A percentile compares a stretch with the other conserved stretches of the same genome.
Conservation (phyloP, 2,113 vertebrate genomes). For the Calyptomena viridis region DNA sequence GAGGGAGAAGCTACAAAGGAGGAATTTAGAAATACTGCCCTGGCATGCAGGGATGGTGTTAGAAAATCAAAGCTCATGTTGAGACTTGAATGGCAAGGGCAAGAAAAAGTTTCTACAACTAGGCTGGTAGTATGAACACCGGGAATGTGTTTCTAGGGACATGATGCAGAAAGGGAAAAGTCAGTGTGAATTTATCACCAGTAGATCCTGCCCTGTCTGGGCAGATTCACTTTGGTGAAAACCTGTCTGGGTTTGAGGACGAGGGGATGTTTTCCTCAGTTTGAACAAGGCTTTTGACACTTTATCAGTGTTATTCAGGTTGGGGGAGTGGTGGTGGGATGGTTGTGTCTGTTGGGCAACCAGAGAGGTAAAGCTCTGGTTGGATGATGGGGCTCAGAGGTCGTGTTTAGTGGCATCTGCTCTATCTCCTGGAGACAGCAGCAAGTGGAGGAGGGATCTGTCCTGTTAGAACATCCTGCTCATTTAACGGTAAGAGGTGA, state of each 20-base stretch:
- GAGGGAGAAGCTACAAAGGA: not conserved
- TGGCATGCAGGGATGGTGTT: not conserved
- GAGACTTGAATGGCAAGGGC: not conserved
- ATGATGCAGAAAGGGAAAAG: not conserved
- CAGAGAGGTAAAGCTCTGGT: not conserved
- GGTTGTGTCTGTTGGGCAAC: not conserved
- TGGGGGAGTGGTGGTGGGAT: not conserved
- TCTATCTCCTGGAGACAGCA: not conserved
- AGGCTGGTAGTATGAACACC: not conserved
- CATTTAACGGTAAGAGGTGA: not conserved
- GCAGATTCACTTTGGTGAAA: not conserved
- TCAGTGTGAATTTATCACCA: not conserved
- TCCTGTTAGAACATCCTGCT: not conserved
- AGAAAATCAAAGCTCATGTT: not conserved
- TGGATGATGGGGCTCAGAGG: not conserved
- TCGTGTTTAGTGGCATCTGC: rapidly evolving
- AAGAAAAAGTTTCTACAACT: not conserved
- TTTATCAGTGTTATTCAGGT: rapidly evolving
- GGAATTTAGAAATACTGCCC: not conserved
- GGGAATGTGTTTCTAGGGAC: not conserved
- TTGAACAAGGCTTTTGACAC: not conserved
- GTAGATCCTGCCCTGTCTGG: not conserved
- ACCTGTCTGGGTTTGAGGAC: not conserved
- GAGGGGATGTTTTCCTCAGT: rapidly evolving
- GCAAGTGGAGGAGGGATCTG: not conserved